Conservation (phyloP, 2,797 vertebrate species). For the Lithobates sylvaticus region DNA sequence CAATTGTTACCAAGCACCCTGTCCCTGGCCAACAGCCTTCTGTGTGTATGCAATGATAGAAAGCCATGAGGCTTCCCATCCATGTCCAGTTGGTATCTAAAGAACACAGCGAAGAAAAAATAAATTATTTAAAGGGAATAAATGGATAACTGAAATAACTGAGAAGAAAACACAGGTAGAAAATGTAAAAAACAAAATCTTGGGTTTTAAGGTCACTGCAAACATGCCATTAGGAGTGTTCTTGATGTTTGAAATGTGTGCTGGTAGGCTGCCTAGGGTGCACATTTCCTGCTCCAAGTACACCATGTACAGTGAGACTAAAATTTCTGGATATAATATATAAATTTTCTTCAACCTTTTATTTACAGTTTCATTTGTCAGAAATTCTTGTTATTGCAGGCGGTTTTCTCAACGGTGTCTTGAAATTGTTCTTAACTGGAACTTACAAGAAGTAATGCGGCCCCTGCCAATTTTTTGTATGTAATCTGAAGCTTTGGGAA, state of each 20-base stretch:
- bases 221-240: not conserved
- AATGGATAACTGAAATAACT: not conserved
- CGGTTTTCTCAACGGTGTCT: slow-evolving; percentile 75
- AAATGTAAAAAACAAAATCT: not conserved
- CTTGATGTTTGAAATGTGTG: slow-evolving; percentile 67
- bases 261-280: slow-evolving; percentile 72
- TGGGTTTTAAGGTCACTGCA: not conserved
- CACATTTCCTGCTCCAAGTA: slow-evolving; percentile 74
- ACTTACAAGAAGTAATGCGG: slow-evolving; percentile 77
- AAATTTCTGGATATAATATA: slow-evolving; percentile 76
- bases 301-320: slow-evolving; percentile 73
- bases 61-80: not conserved
- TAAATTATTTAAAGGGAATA: no score
- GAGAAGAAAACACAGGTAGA: not conserved
- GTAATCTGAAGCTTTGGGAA: slow-evolving; percentile 81
- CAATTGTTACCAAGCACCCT: slow-evolving; percentile 39
- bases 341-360: slow-evolving; percentile 72
- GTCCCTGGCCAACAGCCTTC: slow-evolving; percentile 18
- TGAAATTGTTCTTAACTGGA: slow-evolving; percentile 76
- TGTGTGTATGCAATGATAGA: not conserved
- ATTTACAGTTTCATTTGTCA: slow-evolving; percentile 72
- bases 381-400: slow-evolving; percentile 79
- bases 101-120: no score
- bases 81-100: no score
- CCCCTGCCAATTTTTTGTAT: slow-evolving; percentile 81